Conservation (phyloP, 2,797 vertebrate species). For the Sebastes matsubarae region DNA sequence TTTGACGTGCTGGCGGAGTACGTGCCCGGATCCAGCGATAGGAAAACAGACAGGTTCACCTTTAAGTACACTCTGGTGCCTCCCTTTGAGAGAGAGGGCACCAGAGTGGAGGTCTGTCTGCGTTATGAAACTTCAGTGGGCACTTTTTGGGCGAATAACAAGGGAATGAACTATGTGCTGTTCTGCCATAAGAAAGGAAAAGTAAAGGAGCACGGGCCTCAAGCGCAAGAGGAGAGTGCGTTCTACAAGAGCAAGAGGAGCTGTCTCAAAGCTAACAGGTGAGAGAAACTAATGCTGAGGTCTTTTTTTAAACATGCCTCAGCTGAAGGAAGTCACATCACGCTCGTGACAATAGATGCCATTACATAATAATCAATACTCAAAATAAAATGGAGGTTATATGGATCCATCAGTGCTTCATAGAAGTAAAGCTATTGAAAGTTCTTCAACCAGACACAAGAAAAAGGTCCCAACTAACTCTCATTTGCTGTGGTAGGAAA, state of each 20-base stretch:
- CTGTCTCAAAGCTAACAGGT: constrained; percentile 92
- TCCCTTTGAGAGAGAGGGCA: constrained; percentile 86
- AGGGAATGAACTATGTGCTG: constrained; percentile 89
- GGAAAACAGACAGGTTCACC: constrained; percentile 90
- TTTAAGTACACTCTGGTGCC: constrained; percentile 90
- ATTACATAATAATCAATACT: not conserved
- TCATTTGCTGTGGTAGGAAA: not conserved
- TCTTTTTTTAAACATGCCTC: constrained; percentile 31
- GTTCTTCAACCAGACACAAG: not conserved
- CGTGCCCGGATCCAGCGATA: constrained; percentile 91
- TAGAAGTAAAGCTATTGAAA: not conserved
- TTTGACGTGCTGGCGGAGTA: constrained; percentile 93
- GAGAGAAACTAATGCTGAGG: constrained; percentile 62
- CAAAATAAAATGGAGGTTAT: not conserved
- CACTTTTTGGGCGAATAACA: constrained; percentile 95
- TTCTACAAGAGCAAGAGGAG: constrained; percentile 87
- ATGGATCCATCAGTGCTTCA: not conserved
- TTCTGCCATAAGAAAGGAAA: constrained; percentile 88
- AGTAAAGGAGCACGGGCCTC: constrained; percentile 60
- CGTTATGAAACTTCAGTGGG: constrained; percentile 89
- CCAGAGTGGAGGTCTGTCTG: constrained; percentile 92
- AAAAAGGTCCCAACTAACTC: not conserved
- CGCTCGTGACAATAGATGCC: not conserved
- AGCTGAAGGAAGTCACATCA: not conserved
- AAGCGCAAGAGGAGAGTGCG: constrained; percentile 60